These are phyloP conservation scores for Prolemur simus DNA, from an alignment of 2,113 vertebrate genomes.

Conservation along the genomic window DNA sequence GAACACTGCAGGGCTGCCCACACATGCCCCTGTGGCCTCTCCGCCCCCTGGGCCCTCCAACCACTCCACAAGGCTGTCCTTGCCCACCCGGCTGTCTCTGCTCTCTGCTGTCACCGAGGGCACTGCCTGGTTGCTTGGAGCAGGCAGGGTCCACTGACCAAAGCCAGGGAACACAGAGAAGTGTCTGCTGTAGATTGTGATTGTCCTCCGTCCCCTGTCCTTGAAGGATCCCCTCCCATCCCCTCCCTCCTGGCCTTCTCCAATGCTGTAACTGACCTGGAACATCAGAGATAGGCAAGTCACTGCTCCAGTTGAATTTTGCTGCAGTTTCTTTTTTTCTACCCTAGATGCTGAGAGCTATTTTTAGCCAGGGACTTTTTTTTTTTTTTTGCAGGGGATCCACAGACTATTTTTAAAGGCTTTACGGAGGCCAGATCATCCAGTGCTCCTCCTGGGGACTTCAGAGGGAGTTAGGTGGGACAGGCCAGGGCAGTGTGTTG, in stretches of 20 bases:
- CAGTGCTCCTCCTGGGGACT: constrained; percentile 21
- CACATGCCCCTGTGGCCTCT: not conserved
- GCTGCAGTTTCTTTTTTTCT: constrained; percentile 74
- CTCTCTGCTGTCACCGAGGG: not conserved
- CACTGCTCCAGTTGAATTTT: constrained; percentile 67
- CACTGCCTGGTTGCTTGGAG: not conserved
- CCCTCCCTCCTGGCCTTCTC: rapidly evolving
- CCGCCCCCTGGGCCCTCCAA: rapidly evolving
- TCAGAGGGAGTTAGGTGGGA: not conserved
- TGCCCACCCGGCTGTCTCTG: rapidly evolving
- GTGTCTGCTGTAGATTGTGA: rapidly evolving
- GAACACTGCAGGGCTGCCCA: too few relatives aligned
- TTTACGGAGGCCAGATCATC: constrained; percentile 41
- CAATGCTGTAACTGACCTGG: not conserved
- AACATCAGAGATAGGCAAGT: constrained; percentile 49
- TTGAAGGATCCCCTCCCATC: not conserved
- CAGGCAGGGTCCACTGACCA: not conserved
- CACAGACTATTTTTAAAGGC: constrained; percentile 75
- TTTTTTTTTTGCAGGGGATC: constrained; percentile 62
- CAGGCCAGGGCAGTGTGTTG: not conserved
- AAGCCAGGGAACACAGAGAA: not conserved
- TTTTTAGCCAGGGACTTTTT: constrained; percentile 67
- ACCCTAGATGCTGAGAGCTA: constrained; percentile 73
- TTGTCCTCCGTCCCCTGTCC: not conserved
- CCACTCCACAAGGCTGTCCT: too few relatives aligned